Evolutionary conservation across 2,113 vertebrate species (phyloP).

Genomic region (Scytalopus superciliaris): DNA sequence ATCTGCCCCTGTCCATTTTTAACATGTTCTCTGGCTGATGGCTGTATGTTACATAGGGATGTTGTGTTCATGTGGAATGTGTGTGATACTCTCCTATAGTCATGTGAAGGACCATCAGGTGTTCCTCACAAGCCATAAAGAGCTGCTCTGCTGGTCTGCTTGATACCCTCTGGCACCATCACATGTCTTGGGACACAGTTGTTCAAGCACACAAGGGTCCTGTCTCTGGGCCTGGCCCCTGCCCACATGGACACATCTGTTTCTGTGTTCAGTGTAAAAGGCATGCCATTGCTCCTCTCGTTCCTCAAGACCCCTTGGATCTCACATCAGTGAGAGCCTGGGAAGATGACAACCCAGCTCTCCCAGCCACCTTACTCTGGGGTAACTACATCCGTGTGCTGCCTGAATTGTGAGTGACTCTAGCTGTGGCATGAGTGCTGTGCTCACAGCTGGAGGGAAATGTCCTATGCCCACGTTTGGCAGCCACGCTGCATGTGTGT

Average conservation of each 20-base stretch:
- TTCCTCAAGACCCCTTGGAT: background rate
- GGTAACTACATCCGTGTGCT: background rate
- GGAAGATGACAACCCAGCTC: background rate
- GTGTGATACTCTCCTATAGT: background rate
- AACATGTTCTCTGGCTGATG: rapidly evolving
- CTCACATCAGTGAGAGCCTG: background rate
- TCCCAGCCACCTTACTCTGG: rapidly evolving
- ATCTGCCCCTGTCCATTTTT: background rate
- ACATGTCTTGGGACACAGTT: background rate
- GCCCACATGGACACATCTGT: rapidly evolving
- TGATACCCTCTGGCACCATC: background rate
- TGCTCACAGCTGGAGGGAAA: background rate
- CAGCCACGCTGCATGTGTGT: rapidly evolving
- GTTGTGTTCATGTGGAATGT: background rate
- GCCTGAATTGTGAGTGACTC: background rate
- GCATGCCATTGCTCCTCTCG: background rate
- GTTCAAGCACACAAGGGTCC: background rate
- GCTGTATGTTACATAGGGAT: background rate
- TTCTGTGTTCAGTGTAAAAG: background rate
- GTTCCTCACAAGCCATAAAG: background rate
- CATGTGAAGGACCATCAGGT: background rate
- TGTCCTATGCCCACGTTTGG: rapidly evolving
- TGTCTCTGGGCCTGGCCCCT: background rate
- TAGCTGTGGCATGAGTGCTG: background rate
- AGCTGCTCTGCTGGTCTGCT: background rate